Percentiles rank a stretch among this genome's conserved stretches.
phyloP scores from a whole-genome alignment of 2,797 vertebrate species.

The Bufotes viridis region DNA sequence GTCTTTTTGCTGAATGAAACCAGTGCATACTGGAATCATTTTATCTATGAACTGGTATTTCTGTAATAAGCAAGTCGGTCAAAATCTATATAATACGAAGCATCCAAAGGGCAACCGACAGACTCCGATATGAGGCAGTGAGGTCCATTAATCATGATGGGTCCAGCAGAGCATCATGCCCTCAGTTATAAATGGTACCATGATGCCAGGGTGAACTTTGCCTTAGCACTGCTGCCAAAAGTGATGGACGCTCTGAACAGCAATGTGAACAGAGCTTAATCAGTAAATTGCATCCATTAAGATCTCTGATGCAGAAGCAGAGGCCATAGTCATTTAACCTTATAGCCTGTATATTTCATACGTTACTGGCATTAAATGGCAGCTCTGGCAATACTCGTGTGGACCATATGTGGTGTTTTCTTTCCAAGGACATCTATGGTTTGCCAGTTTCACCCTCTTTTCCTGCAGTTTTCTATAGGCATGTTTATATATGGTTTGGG shows the following conservation, averaged over 20 bases:
- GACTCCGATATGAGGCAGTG: no score
- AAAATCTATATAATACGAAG: background rate
- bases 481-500: background rate
- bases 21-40: background rate
- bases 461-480: background rate
- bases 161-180: no score
- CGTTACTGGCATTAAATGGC: background rate
- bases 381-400: background rate
- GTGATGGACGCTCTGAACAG: background rate
- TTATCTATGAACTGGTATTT: background rate
- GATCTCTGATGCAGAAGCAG: background rate
- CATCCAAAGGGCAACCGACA: background rate
- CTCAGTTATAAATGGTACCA: no score
- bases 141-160: no score
- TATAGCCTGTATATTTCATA: background rate
- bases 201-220: no score
- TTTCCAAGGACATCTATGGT: background rate
- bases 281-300: background rate
- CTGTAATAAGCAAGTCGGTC: background rate
- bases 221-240: no score
- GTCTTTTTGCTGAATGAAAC: background rate
- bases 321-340: background rate
- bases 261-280: background rate
- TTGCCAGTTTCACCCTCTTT: background rate
- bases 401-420: background rate